These are phyloP conservation scores for Leucoraja ocellata DNA, from an alignment of 2,797 vertebrate genomes.

Conservation along the genomic window DNA sequence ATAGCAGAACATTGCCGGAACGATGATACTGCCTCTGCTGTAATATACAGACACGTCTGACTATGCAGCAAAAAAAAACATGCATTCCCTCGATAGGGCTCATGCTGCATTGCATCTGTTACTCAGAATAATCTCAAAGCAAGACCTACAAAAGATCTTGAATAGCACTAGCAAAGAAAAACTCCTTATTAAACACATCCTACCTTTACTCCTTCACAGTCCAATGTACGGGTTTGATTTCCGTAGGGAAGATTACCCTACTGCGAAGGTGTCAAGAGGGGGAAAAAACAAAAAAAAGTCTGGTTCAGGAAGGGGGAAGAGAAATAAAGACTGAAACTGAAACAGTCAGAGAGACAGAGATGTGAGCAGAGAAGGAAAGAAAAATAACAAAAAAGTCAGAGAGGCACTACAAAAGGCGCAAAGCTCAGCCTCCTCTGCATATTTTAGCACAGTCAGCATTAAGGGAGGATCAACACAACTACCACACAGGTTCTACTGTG, in stretches of 20 bases:
- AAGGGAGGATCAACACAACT: slow-evolving; percentile 2
- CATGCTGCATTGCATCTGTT: slow-evolving; percentile 29
- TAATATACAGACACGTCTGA: slow-evolving; percentile 12
- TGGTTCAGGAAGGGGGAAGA: not conserved
- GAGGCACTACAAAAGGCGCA: not conserved
- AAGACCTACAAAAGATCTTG: not conserved
- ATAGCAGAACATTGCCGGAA: not conserved
- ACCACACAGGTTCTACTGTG: not conserved
- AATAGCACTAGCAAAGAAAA: not conserved
- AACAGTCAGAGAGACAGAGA: not conserved
- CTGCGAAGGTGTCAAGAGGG: not conserved
- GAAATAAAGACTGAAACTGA: not conserved
- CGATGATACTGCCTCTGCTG: not conserved
- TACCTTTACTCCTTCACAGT: slow-evolving; percentile 24
- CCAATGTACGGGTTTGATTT: not conserved
- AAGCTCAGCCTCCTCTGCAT: slow-evolving; percentile 15
- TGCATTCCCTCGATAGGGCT: slow-evolving; percentile 29
- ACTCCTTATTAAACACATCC: not conserved
- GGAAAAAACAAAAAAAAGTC: not conserved
- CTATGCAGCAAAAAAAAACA: slow-evolving; percentile 24
- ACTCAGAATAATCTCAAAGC: slow-evolving; percentile 25
- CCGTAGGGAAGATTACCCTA: not conserved
- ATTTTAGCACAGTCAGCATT: slow-evolving; percentile 29
- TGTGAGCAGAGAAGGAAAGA: not conserved
- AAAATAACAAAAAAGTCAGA: not conserved